Percentiles rank a stretch among this genome's conserved stretches.
These are phyloP conservation scores for Aricia artaxerxes DNA, from an alignment of 2,888 invertebrate genomes.

Conservation along the genomic window DNA sequence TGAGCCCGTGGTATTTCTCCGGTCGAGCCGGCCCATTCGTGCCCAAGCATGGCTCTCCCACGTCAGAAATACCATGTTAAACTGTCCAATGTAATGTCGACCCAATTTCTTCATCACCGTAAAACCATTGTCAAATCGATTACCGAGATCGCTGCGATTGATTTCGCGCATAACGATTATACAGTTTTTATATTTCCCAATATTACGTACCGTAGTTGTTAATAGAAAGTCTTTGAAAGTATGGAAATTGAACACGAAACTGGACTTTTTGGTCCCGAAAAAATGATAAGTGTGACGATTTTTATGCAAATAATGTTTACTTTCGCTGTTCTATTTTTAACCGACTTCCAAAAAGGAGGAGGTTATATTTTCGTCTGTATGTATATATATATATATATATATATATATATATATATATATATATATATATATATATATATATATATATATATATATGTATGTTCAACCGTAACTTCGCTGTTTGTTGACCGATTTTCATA, in stretches of 20 bases:
- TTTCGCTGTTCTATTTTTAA: neutral
- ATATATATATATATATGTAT: no score
- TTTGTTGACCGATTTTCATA: no score
- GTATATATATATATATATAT: no score
- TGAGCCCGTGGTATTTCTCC: no score
- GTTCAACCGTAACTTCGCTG: no score
- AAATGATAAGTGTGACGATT: neutral
- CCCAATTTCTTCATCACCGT: conserved; percentile 17
- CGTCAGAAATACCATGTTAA: neutral
- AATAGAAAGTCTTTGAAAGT: conserved; percentile 10
- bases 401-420: no score
- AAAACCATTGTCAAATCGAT: conserved; percentile 28
- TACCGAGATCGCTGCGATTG: neutral
- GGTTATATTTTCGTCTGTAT: no score
- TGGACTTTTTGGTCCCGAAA: neutral
- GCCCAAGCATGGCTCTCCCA: no score
- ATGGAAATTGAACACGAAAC: neutral
- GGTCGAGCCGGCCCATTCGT: no score
- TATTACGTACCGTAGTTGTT: neutral
- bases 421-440: no score
- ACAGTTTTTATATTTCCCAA: conserved; percentile 23
- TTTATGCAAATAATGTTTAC: neutral
- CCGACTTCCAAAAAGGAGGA: no score
- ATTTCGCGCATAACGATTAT: conserved; percentile 24
- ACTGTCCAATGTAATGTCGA: neutral